Evolutionary conservation across 2,113 vertebrate genomes (phyloP).

Genomic region (Perca fluviatilis): DNA sequence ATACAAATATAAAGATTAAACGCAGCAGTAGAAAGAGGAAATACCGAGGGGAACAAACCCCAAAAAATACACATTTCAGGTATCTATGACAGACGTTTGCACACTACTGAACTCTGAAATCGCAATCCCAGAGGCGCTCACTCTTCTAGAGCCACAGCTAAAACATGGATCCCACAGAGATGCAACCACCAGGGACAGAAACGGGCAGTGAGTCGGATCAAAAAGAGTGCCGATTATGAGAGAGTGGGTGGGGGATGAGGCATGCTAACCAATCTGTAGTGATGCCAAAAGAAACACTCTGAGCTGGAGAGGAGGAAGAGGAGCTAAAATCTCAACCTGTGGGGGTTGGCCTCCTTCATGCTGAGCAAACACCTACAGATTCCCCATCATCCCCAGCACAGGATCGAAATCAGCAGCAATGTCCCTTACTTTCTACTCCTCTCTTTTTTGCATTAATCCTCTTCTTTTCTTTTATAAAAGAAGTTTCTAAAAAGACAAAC

Average conservation of each 20-base stretch:
- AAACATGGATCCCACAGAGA: conserved; percentile 52
- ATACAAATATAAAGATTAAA: too few relatives aligned
- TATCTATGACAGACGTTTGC: conserved; percentile 13
- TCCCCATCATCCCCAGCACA: conserved; percentile 30
- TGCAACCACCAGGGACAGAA: conserved; percentile 48
- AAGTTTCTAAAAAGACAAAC: conserved; percentile 9
- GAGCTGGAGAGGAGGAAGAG: conserved; percentile 30
- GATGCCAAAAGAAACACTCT: conserved; percentile 54
- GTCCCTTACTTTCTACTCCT: background rate
- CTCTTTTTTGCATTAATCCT: conserved; percentile 13
- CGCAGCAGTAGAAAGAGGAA: too few relatives aligned
- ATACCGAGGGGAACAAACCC: too few relatives aligned
- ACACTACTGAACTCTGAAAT: conserved; percentile 28
- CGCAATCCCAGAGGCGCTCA: conserved; percentile 27
- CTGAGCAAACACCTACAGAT: conserved; percentile 62
- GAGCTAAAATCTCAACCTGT: conserved; percentile 55
- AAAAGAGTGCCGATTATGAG: conserved; percentile 56
- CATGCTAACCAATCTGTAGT: conserved; percentile 36
- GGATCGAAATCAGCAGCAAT: conserved; percentile 29
- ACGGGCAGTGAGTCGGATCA: conserved; percentile 44
- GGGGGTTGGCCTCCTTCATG: conserved; percentile 30
- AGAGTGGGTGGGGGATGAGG: conserved; percentile 35
- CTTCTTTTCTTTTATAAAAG: background rate
- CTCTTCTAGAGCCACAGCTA: conserved; percentile 31
- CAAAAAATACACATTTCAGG: background rate